Percentiles rank a stretch among this genome's conserved stretches.
These are phyloP conservation scores for Copidosoma aretas DNA, from an alignment of 2,888 invertebrate species.

Conservation along the genomic window DNA sequence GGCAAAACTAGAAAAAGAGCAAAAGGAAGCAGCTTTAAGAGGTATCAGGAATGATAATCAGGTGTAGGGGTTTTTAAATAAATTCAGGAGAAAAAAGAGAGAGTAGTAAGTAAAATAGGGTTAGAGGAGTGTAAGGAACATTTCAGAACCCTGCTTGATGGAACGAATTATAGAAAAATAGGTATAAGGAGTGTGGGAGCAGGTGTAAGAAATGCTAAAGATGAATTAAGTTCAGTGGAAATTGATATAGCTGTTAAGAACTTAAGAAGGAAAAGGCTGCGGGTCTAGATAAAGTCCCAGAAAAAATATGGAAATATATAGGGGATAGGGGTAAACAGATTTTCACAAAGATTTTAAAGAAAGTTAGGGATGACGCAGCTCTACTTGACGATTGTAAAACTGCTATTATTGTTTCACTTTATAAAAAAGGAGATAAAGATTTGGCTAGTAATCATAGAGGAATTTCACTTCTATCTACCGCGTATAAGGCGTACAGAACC, in stretches of 20 bases:
- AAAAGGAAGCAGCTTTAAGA: too few species aligned
- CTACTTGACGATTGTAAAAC: background rate
- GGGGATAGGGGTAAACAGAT: background rate
- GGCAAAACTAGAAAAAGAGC: too few species aligned
- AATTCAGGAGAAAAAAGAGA: too few species aligned
- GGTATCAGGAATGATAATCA: too few species aligned
- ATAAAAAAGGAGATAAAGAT: background rate
- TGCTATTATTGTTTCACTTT: background rate
- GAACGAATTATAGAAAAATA: too few species aligned
- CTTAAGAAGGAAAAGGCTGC: constrained; percentile 1
- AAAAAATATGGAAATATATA: background rate
- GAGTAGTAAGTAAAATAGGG: too few species aligned
- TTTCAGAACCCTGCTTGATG: too few species aligned
- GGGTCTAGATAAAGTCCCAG: background rate
- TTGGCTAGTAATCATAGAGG: background rate
- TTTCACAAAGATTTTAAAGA: background rate
- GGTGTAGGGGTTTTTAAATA: too few species aligned
- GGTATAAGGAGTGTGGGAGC: too few species aligned
- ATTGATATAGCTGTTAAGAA: background rate
- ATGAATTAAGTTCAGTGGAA: background rate
- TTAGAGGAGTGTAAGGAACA: too few species aligned
- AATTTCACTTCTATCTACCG: background rate
- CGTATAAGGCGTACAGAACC: background rate
- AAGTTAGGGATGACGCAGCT: background rate
- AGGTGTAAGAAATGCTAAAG: too few species aligned